A percentile compares a stretch with the other conserved stretches of the same genome.
phyloP scores from a whole-genome alignment of 92 coral and sea anemone genomes.

The Hydrozoanthus gracilis region DNA sequence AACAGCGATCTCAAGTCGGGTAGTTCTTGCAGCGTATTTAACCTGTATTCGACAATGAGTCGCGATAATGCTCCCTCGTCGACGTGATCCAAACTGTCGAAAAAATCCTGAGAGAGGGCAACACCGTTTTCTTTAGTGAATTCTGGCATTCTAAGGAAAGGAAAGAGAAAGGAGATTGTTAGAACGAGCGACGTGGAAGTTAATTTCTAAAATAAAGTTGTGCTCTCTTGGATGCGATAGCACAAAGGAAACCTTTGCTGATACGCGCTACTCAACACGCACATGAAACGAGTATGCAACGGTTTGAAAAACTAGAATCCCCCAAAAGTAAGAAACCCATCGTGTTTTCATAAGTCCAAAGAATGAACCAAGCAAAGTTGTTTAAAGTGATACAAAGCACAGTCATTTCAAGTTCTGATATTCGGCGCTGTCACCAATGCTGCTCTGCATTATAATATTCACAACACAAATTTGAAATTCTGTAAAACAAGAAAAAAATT shows the following conservation, averaged over 20 bases:
- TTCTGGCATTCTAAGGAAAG: conserved; percentile 80
- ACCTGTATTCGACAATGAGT: conserved; percentile 80
- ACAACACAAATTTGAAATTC: conserved; percentile 35
- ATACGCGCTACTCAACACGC: conserved; percentile 5
- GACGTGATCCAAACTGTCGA: conserved; percentile 93
- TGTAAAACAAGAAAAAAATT: conserved; percentile 26
- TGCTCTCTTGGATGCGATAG: not conserved
- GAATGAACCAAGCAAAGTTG: not conserved
- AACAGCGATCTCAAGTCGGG: conserved; percentile 90
- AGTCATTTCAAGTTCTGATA: not conserved
- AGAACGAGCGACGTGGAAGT: not conserved
- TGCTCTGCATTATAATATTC: not conserved
- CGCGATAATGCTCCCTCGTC: conserved; percentile 91
- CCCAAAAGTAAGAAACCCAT: not conserved
- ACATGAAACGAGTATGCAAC: conserved; percentile 15
- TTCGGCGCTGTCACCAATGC: no score
- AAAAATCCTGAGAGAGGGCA: conserved; percentile 88
- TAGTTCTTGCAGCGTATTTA: conserved; percentile 88
- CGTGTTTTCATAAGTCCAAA: not conserved
- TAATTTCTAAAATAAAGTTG: conserved; percentile 7
- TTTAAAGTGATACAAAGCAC: not conserved
- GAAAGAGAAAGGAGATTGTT: not conserved
- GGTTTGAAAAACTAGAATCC: not conserved
- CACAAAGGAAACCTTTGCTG: conserved; percentile 37
- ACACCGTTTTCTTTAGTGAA: conserved; percentile 75